Evolutionary conservation across 2,888 invertebrate genomes (phyloP), one percentile per base, ranked within the genome.

Genomic region (Penaeus monodon): DNA sequence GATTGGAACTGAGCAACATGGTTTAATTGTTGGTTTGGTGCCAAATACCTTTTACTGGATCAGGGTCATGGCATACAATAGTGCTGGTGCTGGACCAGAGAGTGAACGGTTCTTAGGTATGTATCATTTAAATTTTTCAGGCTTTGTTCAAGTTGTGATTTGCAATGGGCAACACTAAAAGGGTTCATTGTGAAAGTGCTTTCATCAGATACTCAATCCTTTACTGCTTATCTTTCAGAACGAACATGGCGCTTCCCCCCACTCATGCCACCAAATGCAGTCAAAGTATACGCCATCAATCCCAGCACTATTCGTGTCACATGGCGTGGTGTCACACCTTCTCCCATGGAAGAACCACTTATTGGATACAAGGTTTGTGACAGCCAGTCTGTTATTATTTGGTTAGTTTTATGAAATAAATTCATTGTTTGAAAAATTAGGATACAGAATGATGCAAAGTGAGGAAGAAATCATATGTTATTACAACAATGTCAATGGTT

Each of bases 1-100:
- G 20, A 94, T 97, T 89, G 96, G 96, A 2, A 96, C 96, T 1
- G 94, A 95, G 82, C 95, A 96, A 84, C 96, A 96, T 95, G 97
- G 98, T 0, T 93, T 98, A 3, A 96, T 99, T 91, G 98, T 99
- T 22, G 99, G 98, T 90, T 93, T 99, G 80, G 95, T 96, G 91
- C 97, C 98, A 0, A 96, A 98, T 92, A 97, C 96, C 0, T 96
- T 97, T 92, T 99, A 99, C 93, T 96, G 94, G 91, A 97, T 99
- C 0, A 97, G 97, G 94, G 96, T 97, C 2, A 98, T 98, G 97
- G 98, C 97, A 0, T 98, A 97, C 92, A 99, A 99, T 93, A 95
- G 96, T 0, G 99, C 98, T 7, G 99, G 99, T 2, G 98, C 98
- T 92, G 98, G 98, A 7, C 97, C 98, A 0, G 98, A 98, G 92